Conservation (phyloP, 1,140 invertebrate genomes). For the Drosophila subobscura region DNA sequence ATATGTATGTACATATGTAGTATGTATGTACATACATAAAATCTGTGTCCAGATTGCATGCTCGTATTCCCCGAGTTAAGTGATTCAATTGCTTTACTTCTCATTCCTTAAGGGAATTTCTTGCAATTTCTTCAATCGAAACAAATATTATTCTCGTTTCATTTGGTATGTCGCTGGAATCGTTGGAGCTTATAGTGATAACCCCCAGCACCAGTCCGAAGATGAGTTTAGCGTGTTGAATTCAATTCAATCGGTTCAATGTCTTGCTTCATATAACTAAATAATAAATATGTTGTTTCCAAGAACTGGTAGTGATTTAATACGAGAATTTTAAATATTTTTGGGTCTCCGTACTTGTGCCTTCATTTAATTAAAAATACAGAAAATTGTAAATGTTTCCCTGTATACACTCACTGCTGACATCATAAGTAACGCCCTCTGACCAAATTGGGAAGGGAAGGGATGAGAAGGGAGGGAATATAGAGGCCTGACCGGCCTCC, state of each 20-base stretch:
- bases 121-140: background rate
- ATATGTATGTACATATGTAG: background rate
- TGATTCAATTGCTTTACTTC: background rate
- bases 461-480: background rate
- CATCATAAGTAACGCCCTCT: constrained; percentile 48
- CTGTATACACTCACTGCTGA: constrained; percentile 44
- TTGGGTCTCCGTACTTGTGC: no score
- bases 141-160: background rate
- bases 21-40: background rate
- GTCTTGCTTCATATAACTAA: constrained; percentile 13
- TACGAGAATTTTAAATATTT: background rate
- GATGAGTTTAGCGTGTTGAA: constrained; percentile 4
- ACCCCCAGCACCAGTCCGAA: background rate
- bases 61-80: background rate
- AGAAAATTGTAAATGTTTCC: constrained; percentile 24
- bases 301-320: no score
- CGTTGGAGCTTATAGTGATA: background rate
- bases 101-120: background rate
- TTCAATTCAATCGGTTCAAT: constrained; percentile 31
- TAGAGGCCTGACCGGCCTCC: constrained; percentile 5
- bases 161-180: no score
- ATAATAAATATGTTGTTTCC: background rate
- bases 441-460: constrained; percentile 16
- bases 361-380: constrained; percentile 28
- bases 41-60: constrained; percentile 2